Conservation (phyloP, 2,888 invertebrate genomes). For the Cremastinae sp. region DNA sequence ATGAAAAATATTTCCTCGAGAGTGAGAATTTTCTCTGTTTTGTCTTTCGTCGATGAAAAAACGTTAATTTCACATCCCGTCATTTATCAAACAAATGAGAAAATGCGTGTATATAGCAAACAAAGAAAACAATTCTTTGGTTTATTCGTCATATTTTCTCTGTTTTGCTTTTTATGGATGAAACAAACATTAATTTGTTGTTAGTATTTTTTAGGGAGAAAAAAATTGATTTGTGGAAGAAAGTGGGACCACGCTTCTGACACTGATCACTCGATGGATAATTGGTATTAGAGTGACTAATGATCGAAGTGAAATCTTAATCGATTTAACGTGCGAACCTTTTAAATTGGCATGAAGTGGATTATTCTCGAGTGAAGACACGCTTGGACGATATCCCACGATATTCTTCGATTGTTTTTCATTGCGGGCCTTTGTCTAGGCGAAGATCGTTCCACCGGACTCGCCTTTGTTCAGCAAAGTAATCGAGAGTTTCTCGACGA, state of each 20-base stretch:
- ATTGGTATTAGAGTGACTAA: neutral
- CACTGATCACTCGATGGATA: conserved; percentile 55
- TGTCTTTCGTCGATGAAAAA: no score
- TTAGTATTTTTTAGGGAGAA: no score
- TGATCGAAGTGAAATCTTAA: conserved; percentile 20
- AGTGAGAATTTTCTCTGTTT: no score
- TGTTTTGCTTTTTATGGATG: no score
- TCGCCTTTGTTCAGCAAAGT: conserved; percentile 34
- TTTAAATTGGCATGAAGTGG: conserved; percentile 25
- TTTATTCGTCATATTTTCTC: no score
- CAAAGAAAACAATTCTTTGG: no score
- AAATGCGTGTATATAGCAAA: neutral
- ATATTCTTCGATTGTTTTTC: conserved; percentile 35
- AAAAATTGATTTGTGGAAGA: no score
- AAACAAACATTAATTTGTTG: no score
- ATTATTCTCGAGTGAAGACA: conserved; percentile 43
- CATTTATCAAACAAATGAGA: conserved; percentile 34
- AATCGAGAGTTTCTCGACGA: conserved; percentile 37
- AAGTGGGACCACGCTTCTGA: conserved; percentile 7
- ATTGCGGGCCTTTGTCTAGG: conserved; percentile 27
- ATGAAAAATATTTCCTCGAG: no score
- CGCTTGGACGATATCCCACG: conserved; percentile 53
- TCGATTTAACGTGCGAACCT: conserved; percentile 54
- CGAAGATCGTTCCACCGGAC: conserved; percentile 34
- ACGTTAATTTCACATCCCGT: no score